These are phyloP conservation scores for Eurois occulta DNA, from an alignment of 2,888 invertebrate species.

Conservation along the genomic window DNA sequence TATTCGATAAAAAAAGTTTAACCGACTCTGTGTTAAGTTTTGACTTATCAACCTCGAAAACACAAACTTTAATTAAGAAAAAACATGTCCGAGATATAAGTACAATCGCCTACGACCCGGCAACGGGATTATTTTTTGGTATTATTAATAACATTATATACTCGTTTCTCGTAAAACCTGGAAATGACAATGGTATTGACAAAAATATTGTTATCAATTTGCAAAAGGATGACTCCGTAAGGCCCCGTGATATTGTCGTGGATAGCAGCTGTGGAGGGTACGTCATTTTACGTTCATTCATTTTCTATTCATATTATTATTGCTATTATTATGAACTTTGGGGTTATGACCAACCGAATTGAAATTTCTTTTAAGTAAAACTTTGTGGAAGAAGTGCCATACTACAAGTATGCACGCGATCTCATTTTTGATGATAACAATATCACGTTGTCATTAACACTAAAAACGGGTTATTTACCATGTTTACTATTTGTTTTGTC, in stretches of 20 bases:
- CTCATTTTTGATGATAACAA: neutral
- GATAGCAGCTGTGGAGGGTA: constrained; percentile 1
- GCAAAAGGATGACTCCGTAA: neutral
- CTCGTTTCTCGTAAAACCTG: neutral
- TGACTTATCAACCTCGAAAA: neutral
- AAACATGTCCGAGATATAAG: neutral
- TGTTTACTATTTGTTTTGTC: no score
- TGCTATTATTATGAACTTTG: neutral
- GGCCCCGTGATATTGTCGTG: neutral
- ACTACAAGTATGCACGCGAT: neutral
- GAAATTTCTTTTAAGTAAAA: neutral
- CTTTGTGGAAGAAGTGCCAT: neutral
- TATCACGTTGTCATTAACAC: neutral
- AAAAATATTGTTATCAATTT: neutral
- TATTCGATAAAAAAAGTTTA: neutral
- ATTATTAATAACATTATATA: neutral
- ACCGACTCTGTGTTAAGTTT: neutral
- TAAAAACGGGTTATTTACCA: no score
- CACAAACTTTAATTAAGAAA: neutral
- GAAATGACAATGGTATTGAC: neutral
- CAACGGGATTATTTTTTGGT: neutral
- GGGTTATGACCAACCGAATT: neutral
- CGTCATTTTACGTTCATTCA: neutral
- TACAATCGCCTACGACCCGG: neutral
- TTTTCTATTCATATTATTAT: neutral